A percentile compares a stretch with the other conserved stretches of the same genome.
Conservation (phyloP, 2,113 vertebrate species). For the Camarhynchus parvulus region DNA sequence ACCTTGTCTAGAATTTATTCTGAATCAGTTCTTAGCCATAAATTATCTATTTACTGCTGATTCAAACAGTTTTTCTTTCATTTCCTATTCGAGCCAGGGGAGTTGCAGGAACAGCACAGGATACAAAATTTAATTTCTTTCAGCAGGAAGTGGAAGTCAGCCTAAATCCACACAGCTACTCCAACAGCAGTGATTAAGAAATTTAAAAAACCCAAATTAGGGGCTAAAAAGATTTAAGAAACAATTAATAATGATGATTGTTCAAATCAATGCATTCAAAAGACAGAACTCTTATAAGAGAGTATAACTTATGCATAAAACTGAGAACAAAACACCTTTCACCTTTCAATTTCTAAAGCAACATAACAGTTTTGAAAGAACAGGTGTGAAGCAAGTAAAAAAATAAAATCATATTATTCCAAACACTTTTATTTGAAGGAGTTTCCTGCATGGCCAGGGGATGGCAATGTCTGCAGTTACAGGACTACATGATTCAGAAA, state of each 20-base stretch:
- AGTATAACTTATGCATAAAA: background rate
- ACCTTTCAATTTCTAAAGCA: background rate
- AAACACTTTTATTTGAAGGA: conserved; percentile 42
- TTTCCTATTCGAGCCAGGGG: background rate
- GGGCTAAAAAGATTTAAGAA: background rate
- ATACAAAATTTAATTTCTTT: background rate
- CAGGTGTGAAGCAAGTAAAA: background rate
- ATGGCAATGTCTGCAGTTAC: background rate
- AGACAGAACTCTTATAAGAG: background rate
- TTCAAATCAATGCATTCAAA: background rate
- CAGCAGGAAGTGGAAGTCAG: background rate
- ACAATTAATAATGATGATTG: background rate
- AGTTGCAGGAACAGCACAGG: background rate
- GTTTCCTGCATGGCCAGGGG: background rate
- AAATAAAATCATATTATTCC: background rate
- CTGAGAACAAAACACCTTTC: background rate
- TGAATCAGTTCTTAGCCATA: background rate
- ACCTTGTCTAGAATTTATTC: background rate
- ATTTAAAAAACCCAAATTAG: background rate
- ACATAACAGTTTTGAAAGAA: background rate
- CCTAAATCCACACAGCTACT: background rate
- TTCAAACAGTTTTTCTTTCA: background rate
- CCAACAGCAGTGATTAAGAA: background rate
- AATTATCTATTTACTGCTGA: background rate
- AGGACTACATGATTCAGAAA: background rate